phyloP scores from a whole-genome alignment of 2,888 invertebrate genomes.

The Agriopis marginaria region DNA sequence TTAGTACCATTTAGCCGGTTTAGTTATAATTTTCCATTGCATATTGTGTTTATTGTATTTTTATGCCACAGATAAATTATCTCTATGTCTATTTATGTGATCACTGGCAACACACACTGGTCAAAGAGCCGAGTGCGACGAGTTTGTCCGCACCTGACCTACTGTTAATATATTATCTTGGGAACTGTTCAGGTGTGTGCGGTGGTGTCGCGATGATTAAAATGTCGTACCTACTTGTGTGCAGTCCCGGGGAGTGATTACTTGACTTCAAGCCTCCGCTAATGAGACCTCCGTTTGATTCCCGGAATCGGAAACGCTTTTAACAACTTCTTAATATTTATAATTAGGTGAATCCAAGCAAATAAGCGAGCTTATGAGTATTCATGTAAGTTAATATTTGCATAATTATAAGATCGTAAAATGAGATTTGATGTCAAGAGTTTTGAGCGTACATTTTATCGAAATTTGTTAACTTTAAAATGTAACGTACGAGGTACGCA shows the following conservation, averaged over 20 bases:
- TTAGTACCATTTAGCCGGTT: too few relatives aligned
- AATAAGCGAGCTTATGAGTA: neutral
- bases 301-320: constrained; percentile 14
- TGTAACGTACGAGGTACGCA: too few relatives aligned
- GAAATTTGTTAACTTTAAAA: too few relatives aligned
- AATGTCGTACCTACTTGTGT: constrained; percentile 32
- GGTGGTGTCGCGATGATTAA: constrained; percentile 34
- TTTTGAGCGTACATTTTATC: neutral
- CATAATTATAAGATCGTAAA: neutral
- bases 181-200: constrained; percentile 28
- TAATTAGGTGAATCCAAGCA: constrained; percentile 11
- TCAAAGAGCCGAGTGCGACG: too few relatives aligned
- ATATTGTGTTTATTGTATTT: too few relatives aligned
- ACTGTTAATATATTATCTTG: constrained; percentile 7
- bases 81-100: too few relatives aligned
- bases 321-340: constrained; percentile 16
- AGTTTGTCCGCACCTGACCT: constrained; percentile 1
- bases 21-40: too few relatives aligned
- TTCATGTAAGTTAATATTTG: neutral
- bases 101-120: too few relatives aligned
- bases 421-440: neutral
- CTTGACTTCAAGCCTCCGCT: constrained; percentile 12
- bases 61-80: too few relatives aligned
- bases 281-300: constrained; percentile 24
- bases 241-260: constrained; percentile 24